Conservation (phyloP, 2,797 vertebrate genomes). For the Poecilia velifera region DNA sequence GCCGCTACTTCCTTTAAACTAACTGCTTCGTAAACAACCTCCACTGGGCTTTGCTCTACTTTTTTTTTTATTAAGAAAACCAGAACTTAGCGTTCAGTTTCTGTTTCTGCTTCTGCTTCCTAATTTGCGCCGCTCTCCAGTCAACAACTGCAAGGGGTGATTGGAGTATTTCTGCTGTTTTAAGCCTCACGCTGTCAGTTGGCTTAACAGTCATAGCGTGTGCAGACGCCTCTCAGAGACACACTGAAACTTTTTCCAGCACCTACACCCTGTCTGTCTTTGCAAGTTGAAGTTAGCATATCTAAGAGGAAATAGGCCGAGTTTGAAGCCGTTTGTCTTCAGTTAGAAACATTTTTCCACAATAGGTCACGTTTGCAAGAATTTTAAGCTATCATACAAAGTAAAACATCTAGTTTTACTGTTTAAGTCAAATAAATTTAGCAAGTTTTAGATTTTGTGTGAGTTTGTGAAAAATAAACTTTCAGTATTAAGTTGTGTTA, state of each 20-base stretch:
- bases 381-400: not conserved
- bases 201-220: constrained; percentile 51
- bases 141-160: constrained; percentile 8
- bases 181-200: constrained; percentile 59
- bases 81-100: constrained; percentile 16
- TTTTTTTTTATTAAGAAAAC: constrained; percentile 4
- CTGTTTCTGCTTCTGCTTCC: constrained; percentile 19
- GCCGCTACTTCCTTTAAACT: constrained; percentile 19
- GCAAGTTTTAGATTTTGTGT: no score
- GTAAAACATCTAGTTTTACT: no score
- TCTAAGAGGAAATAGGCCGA: not conserved
- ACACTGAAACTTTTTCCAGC: not conserved
- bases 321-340: not conserved
- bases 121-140: not conserved
- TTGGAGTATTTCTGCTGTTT: constrained; percentile 38
- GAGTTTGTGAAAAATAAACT: no score
- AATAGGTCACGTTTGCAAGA: not conserved
- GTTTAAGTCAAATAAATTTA: no score
- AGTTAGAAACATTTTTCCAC: not conserved
- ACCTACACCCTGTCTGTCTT: constrained; percentile 20
- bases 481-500: no score
- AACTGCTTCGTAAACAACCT: constrained; percentile 28
- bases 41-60: not conserved
- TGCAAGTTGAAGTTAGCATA: constrained; percentile 17
- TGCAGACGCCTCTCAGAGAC: constrained; percentile 24